A percentile compares a stretch with the other conserved stretches of the same genome.
Evolutionary conservation across 2,888 invertebrate genomes (phyloP).

Genomic region (Metacarcinus magister): DNA sequence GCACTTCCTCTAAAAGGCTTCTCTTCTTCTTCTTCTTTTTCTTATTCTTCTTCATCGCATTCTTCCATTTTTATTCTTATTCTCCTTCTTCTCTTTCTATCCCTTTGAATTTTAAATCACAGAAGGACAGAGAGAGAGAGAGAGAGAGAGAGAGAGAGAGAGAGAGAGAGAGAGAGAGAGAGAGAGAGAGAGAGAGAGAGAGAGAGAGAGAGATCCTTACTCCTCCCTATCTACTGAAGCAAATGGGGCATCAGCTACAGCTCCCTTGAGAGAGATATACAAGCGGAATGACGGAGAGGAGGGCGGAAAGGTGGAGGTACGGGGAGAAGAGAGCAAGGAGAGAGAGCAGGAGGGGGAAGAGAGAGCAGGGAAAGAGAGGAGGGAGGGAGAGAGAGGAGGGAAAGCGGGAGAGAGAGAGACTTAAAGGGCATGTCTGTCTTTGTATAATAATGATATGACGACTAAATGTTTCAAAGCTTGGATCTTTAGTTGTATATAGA

Average conservation of each 20-base stretch:
- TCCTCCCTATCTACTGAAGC: not conserved
- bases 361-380: not conserved
- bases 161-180: slow-evolving; percentile 36
- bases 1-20: not conserved
- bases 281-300: not conserved
- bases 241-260: not conserved
- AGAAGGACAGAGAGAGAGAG: not conserved
- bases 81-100: not conserved
- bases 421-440: not conserved
- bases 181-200: not conserved
- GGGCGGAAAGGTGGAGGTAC: not conserved
- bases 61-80: too few relatives aligned
- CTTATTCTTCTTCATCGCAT: not conserved
- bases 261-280: not conserved
- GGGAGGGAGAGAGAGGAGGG: too few relatives aligned
- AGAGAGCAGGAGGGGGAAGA: not conserved
- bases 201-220: not conserved
- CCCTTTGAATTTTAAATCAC: not conserved
- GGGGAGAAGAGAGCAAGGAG: not conserved
- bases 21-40: not conserved
- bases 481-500: not conserved
- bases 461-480: not conserved
- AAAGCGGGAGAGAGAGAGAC: not conserved
- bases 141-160: not conserved
- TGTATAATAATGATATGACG: not conserved